Base-by-base conservation (phyloP, 2,797 vertebrate genomes). In the Percopsis omiscomaycus region DNA sequence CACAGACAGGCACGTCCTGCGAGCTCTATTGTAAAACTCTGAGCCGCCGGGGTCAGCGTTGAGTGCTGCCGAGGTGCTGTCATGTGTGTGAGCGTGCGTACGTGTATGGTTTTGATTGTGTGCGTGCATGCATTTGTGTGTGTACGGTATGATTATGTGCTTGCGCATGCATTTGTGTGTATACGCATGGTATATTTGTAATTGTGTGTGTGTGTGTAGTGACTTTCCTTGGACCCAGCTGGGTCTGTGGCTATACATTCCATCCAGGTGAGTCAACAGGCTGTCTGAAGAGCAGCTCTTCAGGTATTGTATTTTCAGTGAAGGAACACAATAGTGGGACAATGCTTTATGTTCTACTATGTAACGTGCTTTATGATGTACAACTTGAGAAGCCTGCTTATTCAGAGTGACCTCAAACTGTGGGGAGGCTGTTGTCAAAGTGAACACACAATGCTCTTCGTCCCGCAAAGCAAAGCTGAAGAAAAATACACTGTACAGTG, bases 221-320 rank as follows among this genome's bases (percentile, higher is more conserved):
- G 60, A 55, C 68, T 66, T 55, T 59, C 51, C 65, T 61, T 60
- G 57, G 60, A 56, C 42, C 53, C 44, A 47, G 57, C 8, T 3
- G 5, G 47, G 47, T 10, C 4, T 46, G 46, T 29, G 51, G 59
- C 42, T 12, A 56, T 37, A 77, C 85, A 85, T 90, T 88, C 87
- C 86, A 79, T 75, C 60, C 74, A 86, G 85, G 84, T 89, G 84
- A 86, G 64, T 83, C 74, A 81, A 78, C 61, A 68, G 22, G 44
- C 44, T 72, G 32, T 75, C 61, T 75, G 66, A 85, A 80, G 71
- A 74, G 59, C 48, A 70, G 68, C 77, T 79, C 74, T 64, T 80
- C 64, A 32, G 58, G 64, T 9, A 58, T 80, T 84, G 78, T 86
- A 2, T 70, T 50, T 47, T 72, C 69, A 15, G 59, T 63, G 58